These are phyloP conservation scores for Caradrina clavipalpis DNA, from an alignment of 2,888 invertebrate genomes.

Conservation along the genomic window DNA sequence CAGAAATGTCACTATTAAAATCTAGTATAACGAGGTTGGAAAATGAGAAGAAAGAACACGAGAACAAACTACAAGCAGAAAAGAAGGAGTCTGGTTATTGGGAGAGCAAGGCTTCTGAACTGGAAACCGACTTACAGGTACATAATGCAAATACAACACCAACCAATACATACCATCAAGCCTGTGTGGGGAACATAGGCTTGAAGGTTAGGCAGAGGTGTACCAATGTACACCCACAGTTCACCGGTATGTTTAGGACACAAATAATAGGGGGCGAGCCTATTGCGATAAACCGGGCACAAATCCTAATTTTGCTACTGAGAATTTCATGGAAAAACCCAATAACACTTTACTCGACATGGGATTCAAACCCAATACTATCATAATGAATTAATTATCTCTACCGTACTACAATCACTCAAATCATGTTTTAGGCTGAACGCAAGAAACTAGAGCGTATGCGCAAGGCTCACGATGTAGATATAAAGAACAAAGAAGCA, in stretches of 20 bases:
- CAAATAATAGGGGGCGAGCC: too few species aligned
- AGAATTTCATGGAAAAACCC: too few species aligned
- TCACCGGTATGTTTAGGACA: too few species aligned
- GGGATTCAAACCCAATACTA: too few species aligned
- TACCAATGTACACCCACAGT: too few species aligned
- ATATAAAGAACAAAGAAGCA: conserved; percentile 94
- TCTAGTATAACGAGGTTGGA: conserved; percentile 83
- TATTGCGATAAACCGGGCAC: too few species aligned
- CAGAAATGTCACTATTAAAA: conserved; percentile 85
- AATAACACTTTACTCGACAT: too few species aligned
- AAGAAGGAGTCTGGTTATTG: conserved; percentile 92
- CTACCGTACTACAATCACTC: neutral
- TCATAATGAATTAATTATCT: neutral
- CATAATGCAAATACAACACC: neutral
- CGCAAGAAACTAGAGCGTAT: conserved; percentile 93
- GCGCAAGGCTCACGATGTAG: conserved; percentile 93
- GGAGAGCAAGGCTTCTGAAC: conserved; percentile 92
- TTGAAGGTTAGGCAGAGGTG: too few species aligned
- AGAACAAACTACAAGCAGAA: conserved; percentile 91
- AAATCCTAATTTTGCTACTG: too few species aligned
- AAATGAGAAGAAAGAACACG: conserved; percentile 92
- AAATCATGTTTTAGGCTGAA: conserved; percentile 86
- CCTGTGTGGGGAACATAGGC: too few species aligned
- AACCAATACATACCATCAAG: neutral
- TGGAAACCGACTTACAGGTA: conserved; percentile 92